These are phyloP conservation scores for Pegea sp. DNA, from an alignment of 23 tunicate genomes.

Conservation along the genomic window DNA sequence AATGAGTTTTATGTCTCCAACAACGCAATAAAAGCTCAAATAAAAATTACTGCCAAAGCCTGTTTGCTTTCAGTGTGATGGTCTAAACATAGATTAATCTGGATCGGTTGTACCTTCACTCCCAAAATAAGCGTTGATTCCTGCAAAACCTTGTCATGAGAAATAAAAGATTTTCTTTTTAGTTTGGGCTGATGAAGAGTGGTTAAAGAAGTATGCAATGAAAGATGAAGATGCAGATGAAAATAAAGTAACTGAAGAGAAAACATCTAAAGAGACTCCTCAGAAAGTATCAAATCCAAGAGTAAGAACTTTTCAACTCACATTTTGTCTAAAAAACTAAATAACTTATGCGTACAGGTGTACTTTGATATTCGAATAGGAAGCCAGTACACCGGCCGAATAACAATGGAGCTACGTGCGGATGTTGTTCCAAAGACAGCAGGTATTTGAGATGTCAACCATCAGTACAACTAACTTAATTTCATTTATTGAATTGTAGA, in stretches of 20 bases:
- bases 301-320: constrained; percentile 10
- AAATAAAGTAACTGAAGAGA: constrained; percentile 6
- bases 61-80: too few species aligned
- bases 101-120: too few species aligned
- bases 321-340: too few species aligned
- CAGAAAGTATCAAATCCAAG: constrained; percentile 46
- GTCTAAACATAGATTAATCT: too few species aligned
- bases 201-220: constrained; percentile 96
- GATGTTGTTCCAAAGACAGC: constrained; percentile 93
- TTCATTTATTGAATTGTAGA: constrained; percentile 6
- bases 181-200: constrained; percentile 99
- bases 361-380: constrained; percentile 78
- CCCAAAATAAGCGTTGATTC: too few species aligned
- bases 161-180: neutral
- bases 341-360: too few species aligned
- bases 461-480: neutral
- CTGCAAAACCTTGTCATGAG: too few species aligned
- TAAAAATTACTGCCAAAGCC: too few species aligned
- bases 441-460: constrained; percentile 6
- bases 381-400: constrained; percentile 85
- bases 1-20: neutral
- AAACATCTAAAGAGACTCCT: constrained; percentile 4
- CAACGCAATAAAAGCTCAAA: neutral
- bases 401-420: constrained; percentile 59
- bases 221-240: constrained; percentile 50